Evolutionary conservation across 2,888 invertebrate genomes (phyloP), one percentile per base, ranked within the genome.

Genomic region (Clitarchus hookeri): DNA sequence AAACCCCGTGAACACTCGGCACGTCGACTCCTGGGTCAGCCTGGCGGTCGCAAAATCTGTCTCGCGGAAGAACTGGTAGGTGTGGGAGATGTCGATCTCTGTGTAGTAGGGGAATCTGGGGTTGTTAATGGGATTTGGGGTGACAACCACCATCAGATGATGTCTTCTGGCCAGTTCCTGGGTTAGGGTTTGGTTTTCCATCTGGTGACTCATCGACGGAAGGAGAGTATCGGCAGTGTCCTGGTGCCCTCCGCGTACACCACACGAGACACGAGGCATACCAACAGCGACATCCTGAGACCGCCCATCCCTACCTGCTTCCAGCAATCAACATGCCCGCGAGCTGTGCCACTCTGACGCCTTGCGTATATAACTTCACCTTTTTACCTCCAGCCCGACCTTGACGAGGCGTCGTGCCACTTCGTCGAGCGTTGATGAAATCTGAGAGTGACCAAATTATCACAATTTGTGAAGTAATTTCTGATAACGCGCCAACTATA

Each of bases 181-280:
- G 89, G 92, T 91, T 25, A 93, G 89, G 9, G 91, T 91, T 53
- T 91, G 90, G 90, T 90, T 93, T 0, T 92, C 91, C 0, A 91
- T 89, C 89, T 93, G 93, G 87, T 93, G 93, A 88, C 93, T 93
- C 87, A 91, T 91, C 3, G 92, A 92, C 4, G 91, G 6, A 91
- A 90, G 25, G 92, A 90, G 78, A 92, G 90, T 0, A 93, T 89
- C 0, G 90, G 91, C 83, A 93, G 89, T 85, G 93, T 93, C 88
- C 90, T 90, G 2, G 92, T 91, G 44, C 88, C 85, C 19, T 65
- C n/a, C n/a, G 65, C n/a, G 8, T 23, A n/a, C n/a, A 8, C 23
- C 1, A 3, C 65, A 1, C n/a, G 2, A n/a, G n/a, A 65, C 23
- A 65, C 65, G 19, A 65, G 65, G 19, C 8, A 65, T 23, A 8